Conservation (phyloP, 2,888 invertebrate genomes). For the Cryptosula pallasiana region DNA sequence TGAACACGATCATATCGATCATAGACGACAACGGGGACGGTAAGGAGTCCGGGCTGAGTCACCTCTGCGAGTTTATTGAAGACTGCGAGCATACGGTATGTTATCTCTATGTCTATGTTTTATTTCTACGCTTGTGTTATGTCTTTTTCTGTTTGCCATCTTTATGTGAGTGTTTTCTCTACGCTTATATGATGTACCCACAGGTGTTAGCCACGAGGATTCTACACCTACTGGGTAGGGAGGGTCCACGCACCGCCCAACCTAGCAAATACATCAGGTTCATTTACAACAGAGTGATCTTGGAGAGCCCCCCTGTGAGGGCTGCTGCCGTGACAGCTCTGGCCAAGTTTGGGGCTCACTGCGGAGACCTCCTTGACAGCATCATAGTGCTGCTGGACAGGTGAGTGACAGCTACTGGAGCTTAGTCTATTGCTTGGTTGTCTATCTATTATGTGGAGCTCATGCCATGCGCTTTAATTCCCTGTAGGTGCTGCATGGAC, state of each 20-base stretch:
- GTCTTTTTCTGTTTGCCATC: too few species aligned
- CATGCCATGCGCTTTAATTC: constrained; percentile 55
- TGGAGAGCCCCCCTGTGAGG: constrained; percentile 90
- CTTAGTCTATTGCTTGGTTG: too few species aligned
- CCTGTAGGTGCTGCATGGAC: constrained; percentile 66
- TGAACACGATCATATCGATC: constrained; percentile 93
- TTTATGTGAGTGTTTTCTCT: too few species aligned
- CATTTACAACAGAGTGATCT: constrained; percentile 74
- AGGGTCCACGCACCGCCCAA: constrained; percentile 90
- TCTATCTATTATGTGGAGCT: not conserved
- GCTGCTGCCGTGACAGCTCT: constrained; percentile 96
- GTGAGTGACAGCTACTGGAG: too few species aligned
- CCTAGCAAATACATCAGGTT: constrained; percentile 71
- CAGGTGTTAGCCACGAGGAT: constrained; percentile 82
- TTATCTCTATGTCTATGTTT: too few species aligned
- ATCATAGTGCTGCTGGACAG: constrained; percentile 63
- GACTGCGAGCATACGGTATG: constrained; percentile 90
- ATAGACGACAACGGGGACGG: constrained; percentile 97
- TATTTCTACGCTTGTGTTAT: too few species aligned
- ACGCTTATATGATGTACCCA: too few species aligned
- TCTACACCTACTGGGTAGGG: constrained; percentile 88
- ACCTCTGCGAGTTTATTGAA: constrained; percentile 98
- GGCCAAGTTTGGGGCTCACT: constrained; percentile 94
- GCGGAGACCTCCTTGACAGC: constrained; percentile 79
- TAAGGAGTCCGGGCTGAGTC: constrained; percentile 85